Percentiles rank a stretch among this genome's conserved stretches.
phyloP scores from a whole-genome alignment of 1,140 invertebrate genomes.

The Drosophila aff. region DNA sequence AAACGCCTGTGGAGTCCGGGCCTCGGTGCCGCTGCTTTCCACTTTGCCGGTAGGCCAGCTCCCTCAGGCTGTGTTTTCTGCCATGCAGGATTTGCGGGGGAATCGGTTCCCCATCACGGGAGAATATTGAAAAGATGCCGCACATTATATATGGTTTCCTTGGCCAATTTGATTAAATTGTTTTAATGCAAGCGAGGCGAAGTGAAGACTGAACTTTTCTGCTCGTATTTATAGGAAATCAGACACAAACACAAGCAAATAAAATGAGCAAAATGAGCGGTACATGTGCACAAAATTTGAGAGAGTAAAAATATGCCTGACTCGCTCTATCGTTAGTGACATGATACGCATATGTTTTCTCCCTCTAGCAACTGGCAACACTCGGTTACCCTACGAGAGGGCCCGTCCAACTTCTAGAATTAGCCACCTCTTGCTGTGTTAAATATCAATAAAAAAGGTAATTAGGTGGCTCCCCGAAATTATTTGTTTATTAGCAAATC shows the following conservation, averaged over 20 bases:
- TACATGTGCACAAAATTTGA: no score
- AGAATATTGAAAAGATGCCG: slow-evolving; percentile 84
- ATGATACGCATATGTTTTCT: no score
- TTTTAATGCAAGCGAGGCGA: not conserved
- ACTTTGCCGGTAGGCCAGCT: slow-evolving; percentile 79
- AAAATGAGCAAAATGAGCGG: no score
- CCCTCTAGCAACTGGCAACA: no score
- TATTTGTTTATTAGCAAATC: not conserved
- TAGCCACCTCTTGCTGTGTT: not conserved
- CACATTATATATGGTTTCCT: slow-evolving; percentile 64
- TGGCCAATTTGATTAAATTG: not conserved
- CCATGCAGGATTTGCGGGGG: slow-evolving; percentile 40
- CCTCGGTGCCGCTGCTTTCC: slow-evolving; percentile 83
- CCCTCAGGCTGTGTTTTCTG: slow-evolving; percentile 65
- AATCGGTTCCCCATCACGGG: slow-evolving; percentile 58
- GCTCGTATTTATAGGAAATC: slow-evolving; percentile 3
- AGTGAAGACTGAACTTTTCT: slow-evolving; percentile 12
- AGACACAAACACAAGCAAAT: not conserved
- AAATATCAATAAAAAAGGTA: not conserved
- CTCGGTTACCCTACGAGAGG: no score
- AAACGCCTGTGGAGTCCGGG: slow-evolving; percentile 81
- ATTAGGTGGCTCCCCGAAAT: not conserved
- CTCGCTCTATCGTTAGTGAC: no score
- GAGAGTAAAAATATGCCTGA: no score
- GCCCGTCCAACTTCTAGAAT: slow-evolving; percentile 13